A percentile compares a stretch with the other conserved stretches of the same genome.
phyloP scores from a whole-genome alignment of 1,140 invertebrate species.

The Brachionus rubens region DNA sequence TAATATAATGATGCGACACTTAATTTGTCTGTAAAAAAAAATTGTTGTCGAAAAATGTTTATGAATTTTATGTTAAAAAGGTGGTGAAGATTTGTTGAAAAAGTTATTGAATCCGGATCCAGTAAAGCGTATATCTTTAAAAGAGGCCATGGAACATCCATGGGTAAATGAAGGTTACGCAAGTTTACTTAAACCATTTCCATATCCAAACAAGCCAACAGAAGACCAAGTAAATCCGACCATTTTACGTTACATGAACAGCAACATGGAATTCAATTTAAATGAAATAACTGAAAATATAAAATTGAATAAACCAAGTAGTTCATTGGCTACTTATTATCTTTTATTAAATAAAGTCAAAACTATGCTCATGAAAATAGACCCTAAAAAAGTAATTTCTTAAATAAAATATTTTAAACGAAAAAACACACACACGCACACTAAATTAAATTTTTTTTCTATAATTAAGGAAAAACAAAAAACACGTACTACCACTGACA shows the following conservation, averaged over 20 bases:
- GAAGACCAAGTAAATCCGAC: constrained; percentile 52
- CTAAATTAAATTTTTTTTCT: background rate
- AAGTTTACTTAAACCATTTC: constrained; percentile 47
- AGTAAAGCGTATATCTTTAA: constrained; percentile 52
- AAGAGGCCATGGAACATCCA: constrained; percentile 54
- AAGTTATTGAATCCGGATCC: constrained; percentile 56
- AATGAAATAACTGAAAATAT: constrained; percentile 55
- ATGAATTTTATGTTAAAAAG: constrained; percentile 48
- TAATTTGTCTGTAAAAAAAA: too few species aligned
- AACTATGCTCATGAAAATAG: constrained; percentile 46
- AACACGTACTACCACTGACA: background rate
- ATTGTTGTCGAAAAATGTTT: too few species aligned
- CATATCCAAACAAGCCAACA: constrained; percentile 51
- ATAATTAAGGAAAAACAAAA: constrained; percentile 26
- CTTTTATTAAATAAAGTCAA: constrained; percentile 49
- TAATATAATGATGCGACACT: too few species aligned
- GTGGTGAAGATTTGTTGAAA: constrained; percentile 53
- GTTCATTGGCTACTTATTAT: constrained; percentile 55
- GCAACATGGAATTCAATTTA: constrained; percentile 53
- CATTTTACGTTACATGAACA: constrained; percentile 56
- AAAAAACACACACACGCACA: too few species aligned
- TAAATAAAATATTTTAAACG: constrained; percentile 1
- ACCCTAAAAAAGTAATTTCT: constrained; percentile 39
- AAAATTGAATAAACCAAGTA: constrained; percentile 54
- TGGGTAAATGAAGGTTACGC: constrained; percentile 50